Conservation (phyloP, 2,113 vertebrate species). For the Cairina moschata region DNA sequence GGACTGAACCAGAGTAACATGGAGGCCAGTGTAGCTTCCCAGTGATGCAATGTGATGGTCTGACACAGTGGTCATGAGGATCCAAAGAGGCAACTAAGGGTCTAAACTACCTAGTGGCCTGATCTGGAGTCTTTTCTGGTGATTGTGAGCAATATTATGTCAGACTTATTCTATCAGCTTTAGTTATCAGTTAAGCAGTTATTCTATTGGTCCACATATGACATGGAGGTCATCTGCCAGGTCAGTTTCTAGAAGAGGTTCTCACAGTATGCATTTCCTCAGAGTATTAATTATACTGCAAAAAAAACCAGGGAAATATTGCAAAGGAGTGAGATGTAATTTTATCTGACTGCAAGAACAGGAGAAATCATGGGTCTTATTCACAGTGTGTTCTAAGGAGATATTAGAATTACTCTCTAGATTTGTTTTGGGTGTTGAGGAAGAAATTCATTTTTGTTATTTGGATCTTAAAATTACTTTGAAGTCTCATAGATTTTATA, state of each 20-base stretch:
- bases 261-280: constrained; percentile 68
- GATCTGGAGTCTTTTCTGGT: not conserved
- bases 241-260: constrained; percentile 66
- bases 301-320: constrained; percentile 54
- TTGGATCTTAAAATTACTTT: not conserved
- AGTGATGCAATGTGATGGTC: not conserved
- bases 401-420: not conserved
- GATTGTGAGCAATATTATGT: constrained; percentile 7
- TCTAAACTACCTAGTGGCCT: not conserved
- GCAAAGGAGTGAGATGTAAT: not conserved
- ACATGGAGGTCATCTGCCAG: constrained; percentile 63
- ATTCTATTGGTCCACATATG: constrained; percentile 52
- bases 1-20: not conserved
- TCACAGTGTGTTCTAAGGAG: not conserved
- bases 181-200: constrained; percentile 48
- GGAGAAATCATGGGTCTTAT: not conserved
- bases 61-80: not conserved
- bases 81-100: not conserved
- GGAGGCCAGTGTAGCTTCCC: not conserved
- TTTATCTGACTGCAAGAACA: not conserved
- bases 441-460: not conserved
- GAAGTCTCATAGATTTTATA: not conserved
- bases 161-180: constrained; percentile 60
- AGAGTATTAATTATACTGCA: constrained; percentile 72
- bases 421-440: not conserved